phyloP scores from a whole-genome alignment of 2,888 invertebrate genomes.

The Lasioglossum morio region DNA sequence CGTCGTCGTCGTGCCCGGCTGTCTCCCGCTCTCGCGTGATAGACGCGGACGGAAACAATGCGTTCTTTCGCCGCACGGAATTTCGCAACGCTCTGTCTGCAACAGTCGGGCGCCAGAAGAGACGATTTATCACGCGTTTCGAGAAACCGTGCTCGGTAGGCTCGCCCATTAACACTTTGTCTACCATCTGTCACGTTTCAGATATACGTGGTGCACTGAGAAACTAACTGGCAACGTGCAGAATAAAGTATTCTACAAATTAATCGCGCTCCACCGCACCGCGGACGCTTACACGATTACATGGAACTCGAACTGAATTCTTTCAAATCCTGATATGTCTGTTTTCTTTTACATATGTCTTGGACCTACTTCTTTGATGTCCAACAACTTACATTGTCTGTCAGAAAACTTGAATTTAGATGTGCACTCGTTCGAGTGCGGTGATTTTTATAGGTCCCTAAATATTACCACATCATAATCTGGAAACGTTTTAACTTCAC shows the following conservation, averaged over 20 bases:
- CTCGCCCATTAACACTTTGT: conserved; percentile 2
- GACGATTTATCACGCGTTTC: not conserved
- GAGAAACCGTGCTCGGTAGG: not conserved
- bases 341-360: not conserved
- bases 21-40: not conserved
- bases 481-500: no score
- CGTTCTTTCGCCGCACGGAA: not conserved
- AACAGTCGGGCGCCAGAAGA: not conserved
- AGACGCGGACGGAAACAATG: not conserved
- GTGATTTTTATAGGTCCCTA: no score
- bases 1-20: conserved; percentile 2
- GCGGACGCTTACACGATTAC: not conserved
- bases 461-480: no score
- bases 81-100: not conserved
- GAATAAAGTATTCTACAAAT: not conserved
- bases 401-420: not conserved
- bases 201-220: not conserved
- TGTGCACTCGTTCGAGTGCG: no score
- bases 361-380: not conserved
- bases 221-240: not conserved
- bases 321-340: not conserved
- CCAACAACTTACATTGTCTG: not conserved
- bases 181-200: not conserved
- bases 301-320: not conserved
- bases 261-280: not conserved